Evolutionary conservation across 1,140 invertebrate species (phyloP).

Genomic region (Heliconius hermathena): DNA sequence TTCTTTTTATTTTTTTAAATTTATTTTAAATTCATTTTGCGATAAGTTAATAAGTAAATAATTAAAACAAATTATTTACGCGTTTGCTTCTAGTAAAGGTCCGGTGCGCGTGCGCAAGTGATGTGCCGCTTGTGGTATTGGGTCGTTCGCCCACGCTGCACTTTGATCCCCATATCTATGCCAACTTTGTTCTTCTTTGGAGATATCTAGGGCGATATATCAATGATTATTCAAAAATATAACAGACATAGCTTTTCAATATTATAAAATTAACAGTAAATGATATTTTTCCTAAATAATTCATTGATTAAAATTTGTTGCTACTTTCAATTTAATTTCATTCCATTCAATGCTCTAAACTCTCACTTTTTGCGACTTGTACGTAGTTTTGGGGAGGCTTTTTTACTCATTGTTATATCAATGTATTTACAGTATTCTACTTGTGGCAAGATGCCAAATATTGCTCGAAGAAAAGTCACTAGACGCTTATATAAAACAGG

Average conservation of each 20-base stretch:
- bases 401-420: slow-evolving; percentile 38
- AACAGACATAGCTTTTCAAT: neutral
- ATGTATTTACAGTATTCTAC: slow-evolving; percentile 40
- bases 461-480: slow-evolving; percentile 44
- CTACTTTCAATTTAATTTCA: neutral
- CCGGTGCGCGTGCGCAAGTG: slow-evolving; percentile 61
- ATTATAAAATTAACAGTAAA: neutral
- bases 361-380: slow-evolving; percentile 24
- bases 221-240: slow-evolving; percentile 35
- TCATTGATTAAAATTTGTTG: neutral
- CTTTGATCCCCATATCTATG: slow-evolving; percentile 79
- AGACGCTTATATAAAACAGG: slow-evolving; percentile 23
- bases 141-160: slow-evolving; percentile 77
- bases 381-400: slow-evolving; percentile 12
- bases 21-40: slow-evolving; percentile 7
- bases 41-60: neutral
- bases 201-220: slow-evolving; percentile 68
- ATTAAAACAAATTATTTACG: slow-evolving; percentile 47
- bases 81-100: slow-evolving; percentile 58
- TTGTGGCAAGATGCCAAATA: slow-evolving; percentile 50
- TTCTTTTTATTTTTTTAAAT: slow-evolving; percentile 11
- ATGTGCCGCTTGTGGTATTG: slow-evolving; percentile 71
- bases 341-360: neutral
- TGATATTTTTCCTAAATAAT: neutral
- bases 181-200: slow-evolving; percentile 77